phyloP scores from a whole-genome alignment of 1,140 invertebrate species.

The Physella acuta region DNA sequence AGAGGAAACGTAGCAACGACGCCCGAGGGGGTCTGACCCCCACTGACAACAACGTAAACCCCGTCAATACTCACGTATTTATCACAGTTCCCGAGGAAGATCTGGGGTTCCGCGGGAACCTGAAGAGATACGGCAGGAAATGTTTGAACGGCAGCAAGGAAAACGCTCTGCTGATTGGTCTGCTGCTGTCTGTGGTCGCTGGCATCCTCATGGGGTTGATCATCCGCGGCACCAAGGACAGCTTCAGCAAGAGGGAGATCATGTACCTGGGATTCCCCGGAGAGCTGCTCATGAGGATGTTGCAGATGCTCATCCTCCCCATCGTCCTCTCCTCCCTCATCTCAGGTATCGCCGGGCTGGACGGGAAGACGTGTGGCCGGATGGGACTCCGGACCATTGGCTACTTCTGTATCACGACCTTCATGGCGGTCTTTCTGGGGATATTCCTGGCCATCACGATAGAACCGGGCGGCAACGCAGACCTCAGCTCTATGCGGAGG shows the following conservation, averaged over 20 bases:
- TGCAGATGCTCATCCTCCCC: constrained; percentile 63
- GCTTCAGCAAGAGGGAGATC: constrained; percentile 42
- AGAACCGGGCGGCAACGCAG: constrained; percentile 57
- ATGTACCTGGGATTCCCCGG: constrained; percentile 61
- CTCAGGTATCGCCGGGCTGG: constrained; percentile 54
- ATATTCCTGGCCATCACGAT: constrained; percentile 54
- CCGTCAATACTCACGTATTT: constrained; percentile 45
- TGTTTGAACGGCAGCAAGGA: constrained; percentile 45
- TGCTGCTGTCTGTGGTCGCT: constrained; percentile 44
- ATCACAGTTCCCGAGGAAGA: constrained; percentile 37
- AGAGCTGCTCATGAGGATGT: constrained; percentile 62
- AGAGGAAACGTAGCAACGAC: constrained; percentile 15
- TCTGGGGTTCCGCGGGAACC: constrained; percentile 24
- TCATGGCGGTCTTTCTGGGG: constrained; percentile 60
- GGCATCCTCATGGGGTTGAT: constrained; percentile 45
- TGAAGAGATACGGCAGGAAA: constrained; percentile 31
- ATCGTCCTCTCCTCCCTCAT: constrained; percentile 62
- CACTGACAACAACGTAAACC: constrained; percentile 28
- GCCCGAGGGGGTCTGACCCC: background rate
- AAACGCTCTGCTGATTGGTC: constrained; percentile 48
- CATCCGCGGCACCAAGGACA: constrained; percentile 29
- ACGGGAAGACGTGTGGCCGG: constrained; percentile 56
- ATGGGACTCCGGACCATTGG: constrained; percentile 71
- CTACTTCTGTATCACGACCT: constrained; percentile 89
- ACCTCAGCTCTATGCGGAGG: constrained; percentile 40